Conservation (phyloP, 1,140 invertebrate genomes). For the Zaprionus africanus region DNA sequence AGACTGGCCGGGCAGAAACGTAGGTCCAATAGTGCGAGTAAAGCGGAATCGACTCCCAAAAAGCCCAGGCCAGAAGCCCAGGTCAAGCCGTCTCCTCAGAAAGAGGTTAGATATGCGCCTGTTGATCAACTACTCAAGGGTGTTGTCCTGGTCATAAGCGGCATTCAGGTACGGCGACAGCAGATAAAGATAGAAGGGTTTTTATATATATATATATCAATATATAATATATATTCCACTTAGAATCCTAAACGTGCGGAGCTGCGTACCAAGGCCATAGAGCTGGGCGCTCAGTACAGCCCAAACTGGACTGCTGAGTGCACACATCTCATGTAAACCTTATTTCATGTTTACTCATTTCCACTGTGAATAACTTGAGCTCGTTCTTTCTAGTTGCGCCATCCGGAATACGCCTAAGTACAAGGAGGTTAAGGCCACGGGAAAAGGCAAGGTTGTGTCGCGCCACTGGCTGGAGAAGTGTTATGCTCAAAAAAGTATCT, state of each 20-base stretch:
- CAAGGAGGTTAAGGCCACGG: constrained; percentile 89
- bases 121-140: constrained; percentile 87
- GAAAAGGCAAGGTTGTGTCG: constrained; percentile 87
- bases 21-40: constrained; percentile 28
- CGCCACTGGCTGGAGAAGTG: constrained; percentile 92
- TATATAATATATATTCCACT: neutral
- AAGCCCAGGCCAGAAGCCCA: constrained; percentile 34
- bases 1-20: constrained; percentile 38
- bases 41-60: constrained; percentile 47
- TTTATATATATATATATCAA: constrained; percentile 2
- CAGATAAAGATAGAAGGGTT: neutral
- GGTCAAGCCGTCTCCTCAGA: constrained; percentile 8
- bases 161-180: constrained; percentile 86
- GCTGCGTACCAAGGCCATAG: constrained; percentile 88
- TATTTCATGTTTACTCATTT: neutral
- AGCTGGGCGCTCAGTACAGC: constrained; percentile 92
- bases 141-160: constrained; percentile 92
- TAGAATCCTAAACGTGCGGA: constrained; percentile 91
- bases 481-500: constrained; percentile 87
- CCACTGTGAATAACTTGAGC: neutral
- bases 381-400: constrained; percentile 88
- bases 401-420: constrained; percentile 95
- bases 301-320: constrained; percentile 60
- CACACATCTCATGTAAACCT: constrained; percentile 64
- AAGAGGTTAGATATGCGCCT: constrained; percentile 81